phyloP scores from a whole-genome alignment of 2,113 vertebrate species.

The Chloroceryle aenea region DNA sequence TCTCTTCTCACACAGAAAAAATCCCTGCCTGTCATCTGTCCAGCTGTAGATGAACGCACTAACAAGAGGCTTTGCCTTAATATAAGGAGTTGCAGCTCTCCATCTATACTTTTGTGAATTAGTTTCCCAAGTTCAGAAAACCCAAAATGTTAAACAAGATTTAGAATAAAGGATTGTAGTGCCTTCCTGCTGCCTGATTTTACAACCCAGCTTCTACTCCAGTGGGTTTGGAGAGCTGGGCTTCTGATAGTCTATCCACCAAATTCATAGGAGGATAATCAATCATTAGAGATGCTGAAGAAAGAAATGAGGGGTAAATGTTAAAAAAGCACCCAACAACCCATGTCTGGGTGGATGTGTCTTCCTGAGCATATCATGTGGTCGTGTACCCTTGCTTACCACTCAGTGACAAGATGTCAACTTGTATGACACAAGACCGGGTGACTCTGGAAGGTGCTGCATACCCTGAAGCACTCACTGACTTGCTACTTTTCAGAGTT shows the following conservation, averaged over 20 bases:
- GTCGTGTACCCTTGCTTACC: background rate
- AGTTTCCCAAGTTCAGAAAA: background rate
- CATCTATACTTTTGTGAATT: background rate
- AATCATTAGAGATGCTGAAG: background rate
- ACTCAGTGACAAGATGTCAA: background rate
- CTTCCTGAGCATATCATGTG: background rate
- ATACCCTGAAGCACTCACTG: background rate
- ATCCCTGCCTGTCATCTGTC: background rate
- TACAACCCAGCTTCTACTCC: background rate
- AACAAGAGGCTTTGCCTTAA: background rate
- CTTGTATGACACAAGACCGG: background rate
- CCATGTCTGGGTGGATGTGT: fast-evolving
- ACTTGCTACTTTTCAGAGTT: background rate
- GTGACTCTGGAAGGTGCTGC: background rate
- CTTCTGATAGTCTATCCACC: background rate
- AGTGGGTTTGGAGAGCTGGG: background rate
- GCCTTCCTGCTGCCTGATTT: background rate
- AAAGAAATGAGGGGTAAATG: background rate
- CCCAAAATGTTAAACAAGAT: background rate
- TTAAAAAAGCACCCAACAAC: background rate
- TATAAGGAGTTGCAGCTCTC: background rate
- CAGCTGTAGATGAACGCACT: background rate
- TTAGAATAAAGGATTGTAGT: background rate
- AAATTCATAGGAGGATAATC: background rate
- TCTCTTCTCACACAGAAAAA: background rate